phyloP scores from a whole-genome alignment of 30 jellyfish, hydroid and myxozoan species.

The Cassiopea andromeda region DNA sequence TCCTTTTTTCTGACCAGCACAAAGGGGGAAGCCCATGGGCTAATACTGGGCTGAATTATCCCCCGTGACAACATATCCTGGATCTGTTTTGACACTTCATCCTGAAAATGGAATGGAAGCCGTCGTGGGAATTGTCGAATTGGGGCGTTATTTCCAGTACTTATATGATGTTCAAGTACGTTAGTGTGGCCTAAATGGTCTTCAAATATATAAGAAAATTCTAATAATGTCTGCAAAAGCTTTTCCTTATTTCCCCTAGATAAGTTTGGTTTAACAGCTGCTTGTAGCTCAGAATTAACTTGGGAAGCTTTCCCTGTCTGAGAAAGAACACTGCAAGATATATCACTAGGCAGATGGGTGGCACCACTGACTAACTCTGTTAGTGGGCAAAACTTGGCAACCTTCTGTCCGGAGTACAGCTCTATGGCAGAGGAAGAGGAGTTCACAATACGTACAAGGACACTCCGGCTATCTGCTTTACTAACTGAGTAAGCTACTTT shows the following conservation, averaged over 20 bases:
- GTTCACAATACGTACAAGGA: slow-evolving; percentile 25
- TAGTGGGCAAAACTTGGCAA: slow-evolving; percentile 33
- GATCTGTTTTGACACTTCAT: background rate
- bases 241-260: background rate
- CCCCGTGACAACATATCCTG: slow-evolving; percentile 23
- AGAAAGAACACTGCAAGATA: background rate
- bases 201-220: slow-evolving; percentile 15
- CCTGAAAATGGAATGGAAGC: slow-evolving; percentile 1
- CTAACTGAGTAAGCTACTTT: slow-evolving; percentile 1
- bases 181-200: slow-evolving; percentile 26
- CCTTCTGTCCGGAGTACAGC: slow-evolving; percentile 8
- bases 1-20: slow-evolving; percentile 40
- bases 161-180: slow-evolving; percentile 18
- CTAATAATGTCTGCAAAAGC: slow-evolving; percentile 12
- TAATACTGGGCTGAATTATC: slow-evolving; percentile 19
- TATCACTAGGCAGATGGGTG: slow-evolving; percentile 5
- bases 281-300: background rate
- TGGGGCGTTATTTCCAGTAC: slow-evolving; percentile 19
- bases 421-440: slow-evolving; percentile 11
- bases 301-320: slow-evolving; percentile 6
- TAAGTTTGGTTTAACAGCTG: slow-evolving; percentile 25
- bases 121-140: slow-evolving; percentile 27
- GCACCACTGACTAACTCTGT: slow-evolving; percentile 21
- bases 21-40: slow-evolving; percentile 44
- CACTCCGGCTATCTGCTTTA: slow-evolving; percentile 7